Evolutionary conservation across 2,888 invertebrate species (phyloP), one percentile per base, ranked within the genome.

Genomic region (Nomada ferruginata): DNA sequence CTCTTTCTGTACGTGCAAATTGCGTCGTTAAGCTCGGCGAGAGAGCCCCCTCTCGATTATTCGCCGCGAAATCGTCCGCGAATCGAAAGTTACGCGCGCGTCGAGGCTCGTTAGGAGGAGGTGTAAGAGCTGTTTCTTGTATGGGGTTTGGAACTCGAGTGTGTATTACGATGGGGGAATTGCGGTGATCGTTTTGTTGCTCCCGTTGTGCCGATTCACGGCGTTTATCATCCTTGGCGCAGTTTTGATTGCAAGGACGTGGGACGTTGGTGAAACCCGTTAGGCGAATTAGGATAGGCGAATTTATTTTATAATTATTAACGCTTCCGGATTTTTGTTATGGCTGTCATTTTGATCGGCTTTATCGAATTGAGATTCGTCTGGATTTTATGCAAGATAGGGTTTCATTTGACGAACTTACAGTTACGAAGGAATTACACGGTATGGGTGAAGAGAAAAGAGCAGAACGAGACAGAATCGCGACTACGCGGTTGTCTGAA

Each of bases 1-100:
- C 76, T 65, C 74, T 60, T 77, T 72, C 80, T 64, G 66, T 57
- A 64, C 71, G 76, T 66, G 86, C 79, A 84, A 88, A 87, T 82
- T 82, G 85, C 83, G 50, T 79, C 81, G 85, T 84, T 85, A 83
- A 83, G 75, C 65, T 20, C 57, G 64, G 53, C 50, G 26, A 42
- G 61, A 71, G 66, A 70, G 64, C 63, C 42, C 23, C 44, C 50
- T 11, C 29, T n/a, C 69, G 79, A 84, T 84, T 83, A 79, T 76
- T 73, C 65, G 55, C 66, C 29, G 83, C 72, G 69, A 76, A 71
- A 82, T 83, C 74, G 74, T 63, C 63, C 66, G 75, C 70, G 74
- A 71, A 57, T 69, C 72, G 72, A 70, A 69, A 76, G 52, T 83
- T 73, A 83, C 53, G 57, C 76, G 69, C 50, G 50, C 42, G 52